Percentiles rank a stretch among this genome's conserved stretches.
Evolutionary conservation across 2,888 invertebrate species (phyloP).

Genomic region (Xylota sylvarum): DNA sequence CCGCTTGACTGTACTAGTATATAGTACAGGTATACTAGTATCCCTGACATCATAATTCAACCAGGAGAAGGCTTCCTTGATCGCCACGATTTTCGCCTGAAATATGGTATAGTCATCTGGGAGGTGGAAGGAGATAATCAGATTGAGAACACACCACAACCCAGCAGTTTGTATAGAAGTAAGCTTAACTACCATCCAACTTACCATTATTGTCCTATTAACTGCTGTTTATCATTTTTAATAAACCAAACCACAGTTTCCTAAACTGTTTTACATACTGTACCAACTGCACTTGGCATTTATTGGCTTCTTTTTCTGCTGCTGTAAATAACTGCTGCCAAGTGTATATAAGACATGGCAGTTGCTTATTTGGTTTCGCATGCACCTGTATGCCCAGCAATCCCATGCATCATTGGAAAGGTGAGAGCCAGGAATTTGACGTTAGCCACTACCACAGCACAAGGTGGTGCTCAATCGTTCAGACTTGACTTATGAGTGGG

Average conservation of each 20-base stretch:
- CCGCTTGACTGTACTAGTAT: too few species aligned
- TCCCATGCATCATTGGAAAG: constrained; percentile 61
- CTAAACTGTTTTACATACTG: constrained; percentile 30
- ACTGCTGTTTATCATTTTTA: too few species aligned
- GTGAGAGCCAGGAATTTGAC: constrained; percentile 50
- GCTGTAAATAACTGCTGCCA: constrained; percentile 20
- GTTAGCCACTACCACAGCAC: neutral
- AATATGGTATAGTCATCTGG: too few species aligned
- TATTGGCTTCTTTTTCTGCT: constrained; percentile 7
- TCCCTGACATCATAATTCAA: too few species aligned
- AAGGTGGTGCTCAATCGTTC: constrained; percentile 36
- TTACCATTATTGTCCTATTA: too few species aligned
- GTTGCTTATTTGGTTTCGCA: constrained; percentile 55
- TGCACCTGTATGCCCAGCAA: constrained; percentile 56
- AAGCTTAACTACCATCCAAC: too few species aligned
- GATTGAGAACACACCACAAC: too few species aligned
- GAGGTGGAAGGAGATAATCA: too few species aligned
- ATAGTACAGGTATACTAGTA: too few species aligned
- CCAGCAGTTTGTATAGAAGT: too few species aligned
- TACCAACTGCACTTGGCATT: constrained; percentile 10
- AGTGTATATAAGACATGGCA: constrained; percentile 14
- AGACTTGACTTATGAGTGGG: constrained; percentile 71
- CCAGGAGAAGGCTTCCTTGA: too few species aligned
- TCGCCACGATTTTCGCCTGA: too few species aligned
- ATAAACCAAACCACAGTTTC: neutral